Evolutionary conservation across 2,888 invertebrate genomes (phyloP).

Genomic region (Caenorhabditis sp.): DNA sequence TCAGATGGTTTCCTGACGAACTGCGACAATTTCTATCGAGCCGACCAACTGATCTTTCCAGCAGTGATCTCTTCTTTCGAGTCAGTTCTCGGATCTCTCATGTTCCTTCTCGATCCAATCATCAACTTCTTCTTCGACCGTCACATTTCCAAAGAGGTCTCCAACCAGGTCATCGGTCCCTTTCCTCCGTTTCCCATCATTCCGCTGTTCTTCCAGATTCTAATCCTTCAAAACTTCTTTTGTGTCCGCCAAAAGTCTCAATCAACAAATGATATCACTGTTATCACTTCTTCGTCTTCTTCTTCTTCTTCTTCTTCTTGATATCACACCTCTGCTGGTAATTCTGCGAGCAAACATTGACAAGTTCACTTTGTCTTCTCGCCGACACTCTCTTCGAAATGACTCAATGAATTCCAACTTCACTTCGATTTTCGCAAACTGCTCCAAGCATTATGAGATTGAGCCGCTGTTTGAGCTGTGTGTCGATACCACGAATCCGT

Average conservation of each 20-base stretch:
- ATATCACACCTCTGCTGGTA: conserved; percentile 1
- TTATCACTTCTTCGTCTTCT: not conserved
- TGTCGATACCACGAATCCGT: conserved; percentile 31
- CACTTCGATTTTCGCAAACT: conserved; percentile 36
- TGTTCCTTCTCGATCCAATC: conserved; percentile 36
- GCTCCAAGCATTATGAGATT: conserved; percentile 29
- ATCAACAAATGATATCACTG: conserved; percentile 1
- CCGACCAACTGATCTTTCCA: conserved; percentile 14
- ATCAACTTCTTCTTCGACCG: conserved; percentile 40
- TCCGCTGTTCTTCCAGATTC: not conserved
- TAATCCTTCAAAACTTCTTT: not conserved
- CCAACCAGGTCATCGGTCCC: conserved; percentile 19
- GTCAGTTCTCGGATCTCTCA: conserved; percentile 26
- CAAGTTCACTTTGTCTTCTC: conserved; percentile 6
- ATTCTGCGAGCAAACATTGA: conserved; percentile 7
- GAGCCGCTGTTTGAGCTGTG: conserved; percentile 15
- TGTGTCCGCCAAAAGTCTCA: not conserved
- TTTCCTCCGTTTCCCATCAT: not conserved
- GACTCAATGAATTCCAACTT: conserved; percentile 23
- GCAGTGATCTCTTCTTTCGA: conserved; percentile 31
- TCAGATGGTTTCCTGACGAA: conserved; percentile 6
- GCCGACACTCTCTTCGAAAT: conserved; percentile 4
- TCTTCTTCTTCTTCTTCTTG: conserved; percentile 6
- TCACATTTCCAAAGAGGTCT: conserved; percentile 32
- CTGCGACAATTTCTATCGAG: conserved; percentile 39